Evolutionary conservation across 2,797 vertebrate genomes (phyloP).

Genomic region (Tadarida brasiliensis): DNA sequence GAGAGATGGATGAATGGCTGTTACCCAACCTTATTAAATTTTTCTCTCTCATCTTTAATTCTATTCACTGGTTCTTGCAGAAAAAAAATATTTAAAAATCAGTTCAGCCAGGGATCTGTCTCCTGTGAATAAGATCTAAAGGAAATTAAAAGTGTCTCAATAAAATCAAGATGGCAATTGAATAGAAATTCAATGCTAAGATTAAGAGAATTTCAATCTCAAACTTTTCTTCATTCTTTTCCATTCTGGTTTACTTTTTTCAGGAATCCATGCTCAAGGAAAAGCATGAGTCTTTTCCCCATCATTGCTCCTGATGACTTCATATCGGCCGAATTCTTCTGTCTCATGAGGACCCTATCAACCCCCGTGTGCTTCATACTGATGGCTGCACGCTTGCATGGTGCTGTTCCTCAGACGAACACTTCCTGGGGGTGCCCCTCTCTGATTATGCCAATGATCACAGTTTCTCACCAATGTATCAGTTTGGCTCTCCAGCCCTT

Average conservation of each 20-base stretch:
- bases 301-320: not conserved
- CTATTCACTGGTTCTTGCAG: not conserved
- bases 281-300: not conserved
- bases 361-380: not conserved
- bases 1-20: not conserved
- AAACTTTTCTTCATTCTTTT: constrained; percentile 20
- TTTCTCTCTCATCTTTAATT: not conserved
- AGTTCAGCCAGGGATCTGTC: not conserved
- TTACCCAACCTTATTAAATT: not conserved
- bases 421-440: not conserved
- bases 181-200: not conserved
- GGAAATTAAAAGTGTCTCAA: not conserved
- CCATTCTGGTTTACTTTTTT: not conserved
- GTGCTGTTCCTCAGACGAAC: not conserved
- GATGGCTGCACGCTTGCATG: not conserved
- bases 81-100: not conserved
- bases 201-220: constrained; percentile 16
- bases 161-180: not conserved
- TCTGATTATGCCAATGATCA: not conserved
- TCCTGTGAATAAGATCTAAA: not conserved
- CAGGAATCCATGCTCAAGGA: not conserved
- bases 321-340: not conserved
- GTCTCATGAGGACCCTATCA: not conserved
- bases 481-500: not conserved
- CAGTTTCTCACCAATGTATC: not conserved